A percentile compares a stretch with the other conserved stretches of the same genome.
Evolutionary conservation across 2,797 vertebrate species (phyloP).

Genomic region (Menidia menidia): DNA sequence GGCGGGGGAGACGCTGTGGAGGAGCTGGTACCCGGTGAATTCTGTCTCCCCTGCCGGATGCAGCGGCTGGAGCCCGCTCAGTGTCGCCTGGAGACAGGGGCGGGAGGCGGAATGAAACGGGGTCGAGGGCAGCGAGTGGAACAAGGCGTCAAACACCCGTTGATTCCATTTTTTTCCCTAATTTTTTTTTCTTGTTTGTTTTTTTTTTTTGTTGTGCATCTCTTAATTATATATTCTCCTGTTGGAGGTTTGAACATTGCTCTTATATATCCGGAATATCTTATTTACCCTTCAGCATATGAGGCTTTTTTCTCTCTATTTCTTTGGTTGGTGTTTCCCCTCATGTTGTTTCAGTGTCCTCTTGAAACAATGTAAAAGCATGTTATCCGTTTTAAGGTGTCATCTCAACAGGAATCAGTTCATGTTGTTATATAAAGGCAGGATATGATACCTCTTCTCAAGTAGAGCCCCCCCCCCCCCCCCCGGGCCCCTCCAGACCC

Average conservation of each 20-base stretch:
- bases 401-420: too few species aligned
- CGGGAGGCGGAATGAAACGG: slow-evolving; percentile 34
- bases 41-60: slow-evolving; percentile 34
- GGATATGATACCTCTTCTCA: too few species aligned
- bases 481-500: too few species aligned
- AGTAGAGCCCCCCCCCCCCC: too few species aligned
- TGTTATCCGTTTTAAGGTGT: too few species aligned
- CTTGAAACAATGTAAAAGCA: too few species aligned
- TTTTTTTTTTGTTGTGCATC: not conserved
- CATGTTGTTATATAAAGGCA: too few species aligned
- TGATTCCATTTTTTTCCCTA: not conserved
- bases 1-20: not conserved
- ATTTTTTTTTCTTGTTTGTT: not conserved
- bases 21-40: slow-evolving; percentile 29
- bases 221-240: not conserved
- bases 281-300: too few species aligned
- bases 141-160: not conserved
- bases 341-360: not conserved
- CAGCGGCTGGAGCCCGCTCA: slow-evolving; percentile 26
- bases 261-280: too few species aligned
- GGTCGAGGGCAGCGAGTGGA: slow-evolving; percentile 47
- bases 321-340: not conserved
- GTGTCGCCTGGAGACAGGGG: slow-evolving; percentile 66
- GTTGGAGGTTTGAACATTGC: too few species aligned
- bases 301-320: too few species aligned